Conservation (phyloP, 2,888 invertebrate species). For the Sinotaia quadrata region DNA sequence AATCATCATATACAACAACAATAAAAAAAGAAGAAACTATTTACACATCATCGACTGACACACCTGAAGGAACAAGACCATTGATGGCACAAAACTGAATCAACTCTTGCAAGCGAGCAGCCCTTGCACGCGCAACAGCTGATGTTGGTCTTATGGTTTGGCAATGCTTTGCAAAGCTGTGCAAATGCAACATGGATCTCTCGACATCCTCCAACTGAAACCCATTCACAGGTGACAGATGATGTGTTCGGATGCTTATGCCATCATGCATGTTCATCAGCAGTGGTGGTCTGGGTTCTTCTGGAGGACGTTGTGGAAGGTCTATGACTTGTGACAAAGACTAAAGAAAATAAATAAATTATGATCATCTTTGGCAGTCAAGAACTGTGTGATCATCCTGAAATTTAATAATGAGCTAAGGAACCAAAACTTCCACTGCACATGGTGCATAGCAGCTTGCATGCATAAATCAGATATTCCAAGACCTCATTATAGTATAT, state of each 20-base stretch:
- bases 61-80: constrained; percentile 65
- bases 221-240: constrained; percentile 58
- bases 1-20: too few relatives aligned
- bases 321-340: constrained; percentile 56
- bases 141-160: constrained; percentile 50
- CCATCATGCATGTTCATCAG: constrained; percentile 65
- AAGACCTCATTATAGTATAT: too few relatives aligned
- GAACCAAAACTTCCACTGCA: too few relatives aligned
- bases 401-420: too few relatives aligned
- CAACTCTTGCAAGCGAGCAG: constrained; percentile 69
- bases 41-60: not conserved
- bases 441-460: too few relatives aligned
- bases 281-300: constrained; percentile 56
- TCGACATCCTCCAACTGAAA: constrained; percentile 59
- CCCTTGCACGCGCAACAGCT: constrained; percentile 55
- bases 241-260: constrained; percentile 59
- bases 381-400: too few relatives aligned
- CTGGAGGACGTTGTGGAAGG: constrained; percentile 50
- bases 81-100: constrained; percentile 67
- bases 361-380: too few relatives aligned
- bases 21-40: not conserved
- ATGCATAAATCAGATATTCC: too few relatives aligned
- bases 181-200: constrained; percentile 55
- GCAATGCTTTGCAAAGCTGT: constrained; percentile 48
- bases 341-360: constrained; percentile 42